Conservation (phyloP, 2,888 invertebrate species). For the Matsumyia berberina region DNA sequence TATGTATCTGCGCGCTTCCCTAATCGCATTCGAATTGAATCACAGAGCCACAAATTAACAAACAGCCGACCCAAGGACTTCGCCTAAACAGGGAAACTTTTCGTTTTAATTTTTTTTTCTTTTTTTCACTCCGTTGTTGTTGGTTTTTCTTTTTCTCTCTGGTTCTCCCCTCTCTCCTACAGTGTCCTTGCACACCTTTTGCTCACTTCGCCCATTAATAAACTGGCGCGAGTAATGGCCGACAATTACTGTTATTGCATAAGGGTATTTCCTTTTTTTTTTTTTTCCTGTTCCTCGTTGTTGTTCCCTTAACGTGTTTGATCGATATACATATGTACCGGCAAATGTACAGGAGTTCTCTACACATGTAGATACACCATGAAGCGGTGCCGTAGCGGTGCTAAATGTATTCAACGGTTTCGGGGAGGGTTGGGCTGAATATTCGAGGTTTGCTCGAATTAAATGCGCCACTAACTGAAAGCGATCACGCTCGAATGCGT, state of each 20-base stretch:
- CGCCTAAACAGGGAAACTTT: conserved; percentile 52
- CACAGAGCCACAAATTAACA: conserved; percentile 76
- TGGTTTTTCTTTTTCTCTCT: too few species aligned
- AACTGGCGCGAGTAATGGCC: conserved; percentile 77
- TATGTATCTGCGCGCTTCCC: conserved; percentile 67
- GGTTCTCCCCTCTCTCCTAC: conserved; percentile 49
- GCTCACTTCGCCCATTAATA: conserved; percentile 74
- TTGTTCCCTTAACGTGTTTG: conserved; percentile 73
- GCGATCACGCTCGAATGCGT: conserved; percentile 73
- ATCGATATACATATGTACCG: conserved; percentile 75
- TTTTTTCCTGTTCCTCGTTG: conserved; percentile 21
- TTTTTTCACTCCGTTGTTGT: conserved; percentile 4
- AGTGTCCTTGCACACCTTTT: conserved; percentile 69
- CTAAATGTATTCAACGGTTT: conserved; percentile 49
- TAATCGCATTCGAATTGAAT: conserved; percentile 75
- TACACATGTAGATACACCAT: conserved; percentile 69
- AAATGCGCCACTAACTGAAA: conserved; percentile 73
- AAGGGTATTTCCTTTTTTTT: conserved; percentile 63
- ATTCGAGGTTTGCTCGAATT: conserved; percentile 69
- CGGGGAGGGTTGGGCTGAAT: conserved; percentile 62
- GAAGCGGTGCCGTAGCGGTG: conserved; percentile 48
- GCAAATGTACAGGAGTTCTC: conserved; percentile 63
- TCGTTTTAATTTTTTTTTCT: conserved; percentile 42
- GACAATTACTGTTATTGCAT: conserved; percentile 76
- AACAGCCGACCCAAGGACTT: conserved; percentile 57